These are phyloP conservation scores for Indicator indicator DNA, from an alignment of 2,113 vertebrate species.

Conservation along the genomic window DNA sequence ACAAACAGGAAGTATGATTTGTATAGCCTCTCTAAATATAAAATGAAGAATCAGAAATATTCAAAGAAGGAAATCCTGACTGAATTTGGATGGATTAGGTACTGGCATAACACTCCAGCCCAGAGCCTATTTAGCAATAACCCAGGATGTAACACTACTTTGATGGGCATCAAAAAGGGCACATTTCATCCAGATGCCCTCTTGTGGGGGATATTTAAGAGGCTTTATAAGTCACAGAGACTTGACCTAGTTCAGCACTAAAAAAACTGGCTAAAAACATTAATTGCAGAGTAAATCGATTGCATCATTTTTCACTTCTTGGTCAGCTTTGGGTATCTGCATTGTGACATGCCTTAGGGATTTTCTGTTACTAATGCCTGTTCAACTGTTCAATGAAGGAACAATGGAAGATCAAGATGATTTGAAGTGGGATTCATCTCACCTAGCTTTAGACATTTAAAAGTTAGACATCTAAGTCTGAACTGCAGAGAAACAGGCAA, in stretches of 20 bases:
- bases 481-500: constrained; percentile 7
- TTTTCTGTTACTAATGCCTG: background rate
- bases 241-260: background rate
- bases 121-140: fast-evolving
- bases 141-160: background rate
- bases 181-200: background rate
- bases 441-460: background rate
- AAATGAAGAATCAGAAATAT: background rate
- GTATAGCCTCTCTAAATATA: background rate
- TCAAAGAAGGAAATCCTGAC: background rate
- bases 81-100: background rate
- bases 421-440: constrained; percentile 17
- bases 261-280: background rate
- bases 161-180: background rate
- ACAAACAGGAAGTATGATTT: background rate
- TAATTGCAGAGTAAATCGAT: background rate
- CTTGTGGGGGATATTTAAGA: background rate
- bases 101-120: background rate
- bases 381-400: background rate
- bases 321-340: background rate
- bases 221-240: background rate
- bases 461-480: constrained; percentile 26
- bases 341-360: background rate
- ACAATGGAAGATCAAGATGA: background rate
- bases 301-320: fast-evolving